A percentile compares a stretch with the other conserved stretches of the same genome.
Conservation (phyloP, 1,140 invertebrate species). For the Latrodectus geometricus region DNA sequence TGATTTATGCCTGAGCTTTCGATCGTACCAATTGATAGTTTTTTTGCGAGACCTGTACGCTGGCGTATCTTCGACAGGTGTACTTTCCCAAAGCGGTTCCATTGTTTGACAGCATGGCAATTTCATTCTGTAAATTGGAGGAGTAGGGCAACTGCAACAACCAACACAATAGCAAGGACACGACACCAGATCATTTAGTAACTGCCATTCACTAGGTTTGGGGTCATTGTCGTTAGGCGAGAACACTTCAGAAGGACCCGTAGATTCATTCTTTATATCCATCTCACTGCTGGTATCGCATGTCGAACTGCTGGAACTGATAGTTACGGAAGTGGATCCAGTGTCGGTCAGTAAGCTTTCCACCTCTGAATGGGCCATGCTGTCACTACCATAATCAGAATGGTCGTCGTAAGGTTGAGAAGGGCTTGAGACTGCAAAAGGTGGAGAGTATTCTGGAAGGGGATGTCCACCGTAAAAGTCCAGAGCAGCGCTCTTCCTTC, state of each 20-base stretch:
- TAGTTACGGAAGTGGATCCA: constrained; percentile 26
- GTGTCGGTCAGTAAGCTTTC: constrained; percentile 55
- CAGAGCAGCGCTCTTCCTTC: constrained; percentile 7
- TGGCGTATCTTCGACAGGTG: constrained; percentile 22
- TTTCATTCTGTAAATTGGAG: constrained; percentile 41
- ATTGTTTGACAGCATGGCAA: constrained; percentile 60
- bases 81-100: constrained; percentile 63
- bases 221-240: background rate
- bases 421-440: no score
- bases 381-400: constrained; percentile 57
- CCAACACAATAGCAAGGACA: constrained; percentile 43
- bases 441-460: constrained; percentile 23
- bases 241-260: constrained; percentile 1
- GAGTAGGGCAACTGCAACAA: constrained; percentile 17
- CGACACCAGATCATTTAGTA: background rate
- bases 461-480: constrained; percentile 63
- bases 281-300: constrained; percentile 43
- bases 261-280: constrained; percentile 43
- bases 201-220: constrained; percentile 10
- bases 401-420: constrained; percentile 26
- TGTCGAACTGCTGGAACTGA: constrained; percentile 41
- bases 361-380: constrained; percentile 55
- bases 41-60: constrained; percentile 49
- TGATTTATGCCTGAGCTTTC: constrained; percentile 57
- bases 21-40: constrained; percentile 62